Conservation (phyloP, 1,140 invertebrate genomes). For the Lysiphlebus fabarum region DNA sequence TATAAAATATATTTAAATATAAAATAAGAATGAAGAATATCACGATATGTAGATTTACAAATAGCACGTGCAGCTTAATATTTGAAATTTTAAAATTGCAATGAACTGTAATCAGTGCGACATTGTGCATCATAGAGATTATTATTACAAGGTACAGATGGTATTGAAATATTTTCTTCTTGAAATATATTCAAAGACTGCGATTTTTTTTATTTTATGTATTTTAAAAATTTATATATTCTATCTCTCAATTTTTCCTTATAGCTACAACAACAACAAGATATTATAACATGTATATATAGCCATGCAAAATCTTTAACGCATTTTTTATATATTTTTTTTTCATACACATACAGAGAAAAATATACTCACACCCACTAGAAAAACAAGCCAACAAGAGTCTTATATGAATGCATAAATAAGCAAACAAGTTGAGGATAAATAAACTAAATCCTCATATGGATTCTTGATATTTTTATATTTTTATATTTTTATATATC, state of each 20-base stretch:
- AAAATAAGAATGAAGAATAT: conserved; percentile 1
- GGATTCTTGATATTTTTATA: conserved; percentile 9
- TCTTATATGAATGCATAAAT: conserved; percentile 41
- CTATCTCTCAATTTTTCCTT: no score
- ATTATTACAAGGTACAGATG: conserved; percentile 24
- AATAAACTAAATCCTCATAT: conserved; percentile 14
- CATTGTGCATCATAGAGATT: conserved; percentile 39
- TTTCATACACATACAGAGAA: neutral
- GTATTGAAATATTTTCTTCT: neutral
- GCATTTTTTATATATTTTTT: no score
- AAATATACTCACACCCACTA: no score
- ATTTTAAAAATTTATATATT: no score
- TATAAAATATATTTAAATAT: no score
- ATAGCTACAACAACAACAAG: no score
- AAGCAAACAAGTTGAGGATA: conserved; percentile 29
- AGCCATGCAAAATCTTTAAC: neutral
- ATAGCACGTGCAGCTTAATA: conserved; percentile 33
- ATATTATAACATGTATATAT: no score
- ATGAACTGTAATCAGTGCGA: conserved; percentile 39
- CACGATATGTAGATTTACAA: conserved; percentile 3
- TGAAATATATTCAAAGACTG: conserved; percentile 15
- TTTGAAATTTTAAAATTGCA: conserved; percentile 27
- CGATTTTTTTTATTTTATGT: neutral
- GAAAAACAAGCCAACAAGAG: no score
- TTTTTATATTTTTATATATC: conserved; percentile 21